Evolutionary conservation across 92 coral and sea anemone genomes (phyloP).

Genomic region (Porites rus): DNA sequence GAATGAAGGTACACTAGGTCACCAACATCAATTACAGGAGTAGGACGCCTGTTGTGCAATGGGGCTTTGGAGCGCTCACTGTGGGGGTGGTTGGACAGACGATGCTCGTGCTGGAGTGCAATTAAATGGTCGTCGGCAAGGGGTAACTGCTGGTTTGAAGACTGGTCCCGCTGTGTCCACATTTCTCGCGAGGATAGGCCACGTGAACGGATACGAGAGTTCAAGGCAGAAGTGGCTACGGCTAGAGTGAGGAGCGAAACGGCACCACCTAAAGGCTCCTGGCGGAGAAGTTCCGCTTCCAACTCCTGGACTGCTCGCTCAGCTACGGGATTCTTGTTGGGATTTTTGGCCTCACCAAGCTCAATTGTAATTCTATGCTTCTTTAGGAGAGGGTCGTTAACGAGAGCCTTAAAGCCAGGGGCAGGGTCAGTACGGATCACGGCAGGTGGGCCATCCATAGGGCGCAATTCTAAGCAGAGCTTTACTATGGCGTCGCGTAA

Average conservation of each 20-base stretch:
- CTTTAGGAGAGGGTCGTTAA: constrained; percentile 48
- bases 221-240: too few species aligned
- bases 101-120: too few species aligned
- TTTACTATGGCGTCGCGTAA: constrained; percentile 50
- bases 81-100: too few species aligned
- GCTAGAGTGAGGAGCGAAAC: background rate
- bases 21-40: constrained; percentile 13
- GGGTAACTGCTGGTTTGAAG: too few species aligned
- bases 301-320: too few species aligned
- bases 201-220: too few species aligned
- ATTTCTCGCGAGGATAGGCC: too few species aligned
- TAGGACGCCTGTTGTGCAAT: background rate
- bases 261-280: constrained; percentile 67
- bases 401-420: constrained; percentile 62
- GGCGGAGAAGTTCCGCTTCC: constrained; percentile 38
- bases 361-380: constrained; percentile 54
- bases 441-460: constrained; percentile 64
- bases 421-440: constrained; percentile 75
- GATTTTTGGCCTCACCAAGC: too few species aligned
- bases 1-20: constrained; percentile 53
- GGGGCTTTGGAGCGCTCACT: background rate
- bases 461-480: constrained; percentile 66
- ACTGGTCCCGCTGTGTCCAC: too few species aligned
- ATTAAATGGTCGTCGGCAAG: too few species aligned
- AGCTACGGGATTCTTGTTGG: too few species aligned